A percentile compares a stretch with the other conserved stretches of the same genome.
Conservation (phyloP, 2,113 vertebrate genomes). For the Paradoxurus hermaphroditus region DNA sequence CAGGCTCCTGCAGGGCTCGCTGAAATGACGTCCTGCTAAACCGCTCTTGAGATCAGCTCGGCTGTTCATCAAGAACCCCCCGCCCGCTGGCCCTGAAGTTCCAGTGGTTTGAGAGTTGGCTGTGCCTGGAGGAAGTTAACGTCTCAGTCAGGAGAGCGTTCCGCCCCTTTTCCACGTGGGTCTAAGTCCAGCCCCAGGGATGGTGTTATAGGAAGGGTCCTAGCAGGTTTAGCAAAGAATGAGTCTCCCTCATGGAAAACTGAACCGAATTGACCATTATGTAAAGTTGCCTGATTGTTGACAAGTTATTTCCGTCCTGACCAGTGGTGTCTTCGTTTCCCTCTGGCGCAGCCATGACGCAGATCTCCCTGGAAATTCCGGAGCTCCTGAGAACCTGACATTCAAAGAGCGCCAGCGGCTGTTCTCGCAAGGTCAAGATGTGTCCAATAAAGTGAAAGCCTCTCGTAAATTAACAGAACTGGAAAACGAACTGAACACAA, state of each 20-base stretch:
- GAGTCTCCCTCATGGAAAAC: background rate
- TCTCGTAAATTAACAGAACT: slow-evolving; percentile 97
- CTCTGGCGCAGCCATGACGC: slow-evolving; percentile 86
- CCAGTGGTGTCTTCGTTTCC: background rate
- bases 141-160: background rate
- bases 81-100: background rate
- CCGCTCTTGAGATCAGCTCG: background rate
- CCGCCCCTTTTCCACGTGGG: background rate
- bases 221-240: background rate
- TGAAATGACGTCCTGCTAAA: background rate
- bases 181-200: background rate
- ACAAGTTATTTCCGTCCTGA: background rate
- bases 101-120: background rate
- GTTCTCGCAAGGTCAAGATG: slow-evolving; percentile 98
- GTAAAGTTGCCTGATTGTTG: rapidly evolving
- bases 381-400: slow-evolving; percentile 94
- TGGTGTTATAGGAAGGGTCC: background rate
- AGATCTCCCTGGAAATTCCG: slow-evolving; percentile 85
- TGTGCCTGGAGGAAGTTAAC: background rate
- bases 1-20: background rate
- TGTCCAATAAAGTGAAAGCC: slow-evolving; percentile 98
- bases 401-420: slow-evolving; percentile 98
- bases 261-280: rapidly evolving
- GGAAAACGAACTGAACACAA: slow-evolving; percentile 98
- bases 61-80: background rate